Evolutionary conservation across 2,888 invertebrate genomes (phyloP), one percentile per base, ranked within the genome.

Genomic region (Orthosia incerta): DNA sequence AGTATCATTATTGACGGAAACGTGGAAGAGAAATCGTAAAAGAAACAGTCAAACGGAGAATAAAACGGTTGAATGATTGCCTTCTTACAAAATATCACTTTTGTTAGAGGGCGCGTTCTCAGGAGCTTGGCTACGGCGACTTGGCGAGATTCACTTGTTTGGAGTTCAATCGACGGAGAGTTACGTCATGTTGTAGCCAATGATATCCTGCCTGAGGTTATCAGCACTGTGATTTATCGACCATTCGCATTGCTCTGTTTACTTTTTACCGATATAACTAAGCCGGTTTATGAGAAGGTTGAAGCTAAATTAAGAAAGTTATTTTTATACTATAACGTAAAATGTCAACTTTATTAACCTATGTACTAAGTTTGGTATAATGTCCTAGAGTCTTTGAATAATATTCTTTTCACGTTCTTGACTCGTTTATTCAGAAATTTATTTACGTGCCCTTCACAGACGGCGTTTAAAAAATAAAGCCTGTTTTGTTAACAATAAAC

Each of bases 401-500:
- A 59, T 60, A 77, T 83, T 83, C 67, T 53, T 59, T 71, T 71
- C 74, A 80, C 73, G 83, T 85, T 79, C 60, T 64, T 18, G 56
- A 74, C 72, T 80, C 55, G 65, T 63, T 61, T 85, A 83, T 76
- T 86, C 77, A 69, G 60, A 85, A 86, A 85, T 79, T 74, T 82
- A 83, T 77, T 55, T 65, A 69, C 79, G 68, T 72, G 72, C 72
- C 63, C 66, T 71, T 83, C 73, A 80, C 79, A 75, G 79, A 74
- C 79, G 73, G 70, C 65, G 71, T 75, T 83, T 79, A 78, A 87
- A 87, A 90, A 89, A 85, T 87, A 60, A 84, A 88, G 85, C 73
- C 83, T 85, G 88, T 90, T 89, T 89, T 80, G 76, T 79, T 82
- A 89, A 90, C 87, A 92, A 90, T 86, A 89, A 83, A 86, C 81